Conservation (phyloP, 2,797 vertebrate species). For the Sebastes elongatus region DNA sequence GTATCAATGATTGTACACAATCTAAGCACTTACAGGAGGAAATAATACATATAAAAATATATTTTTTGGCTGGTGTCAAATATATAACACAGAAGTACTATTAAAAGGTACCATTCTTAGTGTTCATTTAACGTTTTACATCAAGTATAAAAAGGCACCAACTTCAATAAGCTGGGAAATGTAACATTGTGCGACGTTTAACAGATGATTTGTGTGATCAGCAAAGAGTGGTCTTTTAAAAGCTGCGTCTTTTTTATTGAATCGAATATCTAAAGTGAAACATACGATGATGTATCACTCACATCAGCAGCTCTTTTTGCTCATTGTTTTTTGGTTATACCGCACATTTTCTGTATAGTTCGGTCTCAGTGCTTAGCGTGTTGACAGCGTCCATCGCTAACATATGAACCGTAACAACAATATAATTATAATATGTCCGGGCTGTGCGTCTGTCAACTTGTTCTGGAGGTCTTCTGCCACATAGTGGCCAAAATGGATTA, state of each 20-base stretch:
- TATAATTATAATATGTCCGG: no score
- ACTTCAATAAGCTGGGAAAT: not conserved
- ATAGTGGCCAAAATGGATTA: not conserved
- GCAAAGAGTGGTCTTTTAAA: not conserved
- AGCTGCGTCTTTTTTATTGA: no score
- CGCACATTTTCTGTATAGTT: no score
- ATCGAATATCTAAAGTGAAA: no score
- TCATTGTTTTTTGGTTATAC: no score
- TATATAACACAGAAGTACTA: not conserved
- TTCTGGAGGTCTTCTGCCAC: not conserved
- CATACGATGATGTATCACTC: no score
- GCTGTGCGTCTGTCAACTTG: not conserved
- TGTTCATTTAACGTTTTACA: not conserved
- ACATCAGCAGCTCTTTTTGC: no score
- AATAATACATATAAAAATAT: constrained; percentile 7
- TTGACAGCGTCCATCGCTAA: no score
- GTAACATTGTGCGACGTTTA: not conserved
- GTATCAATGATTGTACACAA: not conserved
- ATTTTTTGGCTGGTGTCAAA: not conserved
- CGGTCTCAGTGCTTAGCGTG: no score
- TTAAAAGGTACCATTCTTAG: not conserved
- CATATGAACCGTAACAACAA: no score
- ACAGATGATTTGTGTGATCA: not conserved
- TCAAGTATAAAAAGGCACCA: not conserved
- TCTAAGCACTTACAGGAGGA: not conserved